Percentiles rank a stretch among this genome's conserved stretches.
phyloP scores from a whole-genome alignment of 2,797 vertebrate species.

The Mycteria americana region DNA sequence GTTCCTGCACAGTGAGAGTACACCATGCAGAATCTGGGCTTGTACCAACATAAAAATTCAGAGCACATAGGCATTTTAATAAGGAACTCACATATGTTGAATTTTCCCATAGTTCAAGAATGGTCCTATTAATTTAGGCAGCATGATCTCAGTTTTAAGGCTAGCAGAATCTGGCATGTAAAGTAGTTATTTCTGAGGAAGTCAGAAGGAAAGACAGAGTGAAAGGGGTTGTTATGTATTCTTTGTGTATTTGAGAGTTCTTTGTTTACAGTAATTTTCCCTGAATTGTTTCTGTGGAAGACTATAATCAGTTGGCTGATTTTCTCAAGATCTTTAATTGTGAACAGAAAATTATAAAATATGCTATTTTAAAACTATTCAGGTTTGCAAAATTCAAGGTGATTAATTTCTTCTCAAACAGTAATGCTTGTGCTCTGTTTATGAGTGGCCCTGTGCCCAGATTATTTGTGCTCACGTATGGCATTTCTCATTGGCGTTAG shows the following conservation, averaged over 20 bases:
- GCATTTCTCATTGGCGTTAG: neutral
- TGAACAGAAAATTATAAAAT: neutral
- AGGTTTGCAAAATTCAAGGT: neutral
- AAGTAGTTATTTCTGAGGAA: neutral
- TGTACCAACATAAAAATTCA: neutral
- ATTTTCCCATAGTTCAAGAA: neutral
- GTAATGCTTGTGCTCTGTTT: neutral
- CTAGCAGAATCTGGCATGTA: neutral
- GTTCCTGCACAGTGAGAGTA: neutral
- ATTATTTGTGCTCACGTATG: neutral
- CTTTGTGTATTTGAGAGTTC: neutral
- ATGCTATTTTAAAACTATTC: neutral
- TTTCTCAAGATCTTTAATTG: neutral
- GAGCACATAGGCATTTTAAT: neutral
- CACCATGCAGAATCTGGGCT: neutral
- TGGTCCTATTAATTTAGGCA: neutral
- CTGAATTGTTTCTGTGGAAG: neutral
- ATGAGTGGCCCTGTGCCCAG: neutral
- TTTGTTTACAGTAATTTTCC: neutral
- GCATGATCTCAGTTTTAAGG: neutral
- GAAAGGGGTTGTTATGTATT: neutral
- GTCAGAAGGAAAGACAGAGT: neutral
- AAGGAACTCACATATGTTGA: neutral
- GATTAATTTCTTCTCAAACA: neutral
- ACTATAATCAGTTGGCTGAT: neutral